Conservation (phyloP, 1,140 invertebrate species). For the Aphis craccivora region DNA sequence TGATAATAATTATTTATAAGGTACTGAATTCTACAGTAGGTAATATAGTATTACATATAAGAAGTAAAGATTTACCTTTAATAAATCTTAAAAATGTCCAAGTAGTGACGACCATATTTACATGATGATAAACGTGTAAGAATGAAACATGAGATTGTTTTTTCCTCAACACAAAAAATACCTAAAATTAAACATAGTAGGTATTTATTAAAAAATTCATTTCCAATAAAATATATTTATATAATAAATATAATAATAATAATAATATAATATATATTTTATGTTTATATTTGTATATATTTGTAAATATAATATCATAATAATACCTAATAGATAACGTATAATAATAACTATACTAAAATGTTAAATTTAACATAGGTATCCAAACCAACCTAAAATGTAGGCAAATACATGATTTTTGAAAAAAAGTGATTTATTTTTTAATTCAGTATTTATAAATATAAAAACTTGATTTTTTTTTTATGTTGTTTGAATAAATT, state of each 20-base stretch:
- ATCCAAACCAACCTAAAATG: background rate
- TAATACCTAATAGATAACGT: no score
- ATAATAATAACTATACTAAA: no score
- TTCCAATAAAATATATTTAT: no score
- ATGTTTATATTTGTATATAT: background rate
- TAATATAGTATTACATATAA: background rate
- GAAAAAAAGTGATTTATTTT: background rate
- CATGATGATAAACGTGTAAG: conserved; percentile 73
- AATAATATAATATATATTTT: no score
- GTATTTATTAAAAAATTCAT: background rate
- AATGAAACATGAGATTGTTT: conserved; percentile 71
- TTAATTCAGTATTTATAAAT: no score
- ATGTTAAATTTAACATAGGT: no score
- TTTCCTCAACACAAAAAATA: conserved; percentile 73
- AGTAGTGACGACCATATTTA: conserved; percentile 66
- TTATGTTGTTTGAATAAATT: no score
- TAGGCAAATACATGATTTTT: background rate
- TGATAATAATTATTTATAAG: background rate
- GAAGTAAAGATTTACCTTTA: conserved; percentile 62
- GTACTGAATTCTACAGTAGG: background rate
- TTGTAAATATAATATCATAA: background rate
- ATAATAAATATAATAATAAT: no score
- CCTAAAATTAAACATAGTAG: conserved; percentile 64
- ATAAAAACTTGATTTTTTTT: no score
- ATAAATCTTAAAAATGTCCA: conserved; percentile 67